Evolutionary conservation across 2,113 vertebrate genomes (phyloP), one percentile per base, ranked within the genome.

Genomic region (Hymenochirus boettgeri): DNA sequence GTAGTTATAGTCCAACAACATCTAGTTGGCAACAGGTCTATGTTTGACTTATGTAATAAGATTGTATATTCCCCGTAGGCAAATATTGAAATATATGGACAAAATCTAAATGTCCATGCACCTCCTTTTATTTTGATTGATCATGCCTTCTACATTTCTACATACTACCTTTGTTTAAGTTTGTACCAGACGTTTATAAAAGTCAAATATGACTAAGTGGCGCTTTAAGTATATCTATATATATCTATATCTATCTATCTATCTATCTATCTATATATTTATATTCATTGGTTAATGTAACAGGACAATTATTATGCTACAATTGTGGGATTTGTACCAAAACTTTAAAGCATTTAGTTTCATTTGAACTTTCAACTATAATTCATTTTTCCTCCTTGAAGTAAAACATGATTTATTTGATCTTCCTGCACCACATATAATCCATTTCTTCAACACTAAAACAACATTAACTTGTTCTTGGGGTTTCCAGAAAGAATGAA

Each of bases 371-470:
- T 33, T 65, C 22, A 46, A 55, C 57, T 54, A 65, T 57, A 65
- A 65, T 47, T 65, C 54, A 50, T 37, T 24, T 65, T 57, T 48
- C 31, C 45, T 70, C 75, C 79, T 51, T 71, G 66, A 74, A 70
- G 61, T 47, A 57, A 45, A 29, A 71, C 45, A 0, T 82, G 83
- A 85, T 86, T 86, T 84, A 85, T 82, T 77, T 73, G 76, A 80
- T 80, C 45, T 42, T 78, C 75, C 75, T 76, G 63, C 42, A 18
- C 45, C 29, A 50, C 72, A 62, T 72, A 72, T 83, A 83, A 85
- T 84, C 83, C 81, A 74, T 64, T 76, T 83, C 83, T 77, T 71
- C 57, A 63, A 76, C 78, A 79, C 85, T 82, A 86, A 86, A 86
- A 82, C 78, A 60, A 70, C 80, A 77, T 74, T 77, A 80, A 80